Percentiles rank a stretch among this genome's conserved stretches.
Conservation (phyloP, 2,113 vertebrate species). For the Python bivittatus region DNA sequence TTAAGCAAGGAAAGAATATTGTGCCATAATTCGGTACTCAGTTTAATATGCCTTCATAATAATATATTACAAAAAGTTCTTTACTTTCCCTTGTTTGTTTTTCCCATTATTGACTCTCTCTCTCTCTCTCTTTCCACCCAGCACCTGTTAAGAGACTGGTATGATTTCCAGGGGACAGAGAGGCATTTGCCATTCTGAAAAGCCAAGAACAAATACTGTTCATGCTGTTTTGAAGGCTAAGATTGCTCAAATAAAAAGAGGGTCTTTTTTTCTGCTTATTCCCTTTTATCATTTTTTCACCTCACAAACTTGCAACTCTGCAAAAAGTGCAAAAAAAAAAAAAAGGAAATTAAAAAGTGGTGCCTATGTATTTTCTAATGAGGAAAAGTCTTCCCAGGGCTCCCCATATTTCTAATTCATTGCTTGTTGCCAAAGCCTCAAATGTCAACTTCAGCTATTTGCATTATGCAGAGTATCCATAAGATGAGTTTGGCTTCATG, state of each 20-base stretch:
- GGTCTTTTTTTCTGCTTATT: not conserved
- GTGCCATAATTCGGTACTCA: not conserved
- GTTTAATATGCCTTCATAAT: not conserved
- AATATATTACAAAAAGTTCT: not conserved
- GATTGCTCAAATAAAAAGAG: not conserved
- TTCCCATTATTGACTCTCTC: not conserved
- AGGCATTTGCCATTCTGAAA: not conserved
- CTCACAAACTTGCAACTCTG: conserved; percentile 10
- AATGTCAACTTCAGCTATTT: conserved; percentile 13
- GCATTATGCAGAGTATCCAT: conserved; percentile 10
- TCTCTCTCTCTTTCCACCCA: not conserved
- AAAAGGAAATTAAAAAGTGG: not conserved
- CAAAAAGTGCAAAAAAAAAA: not conserved
- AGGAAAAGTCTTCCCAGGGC: not conserved
- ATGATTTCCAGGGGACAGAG: conserved; percentile 11
- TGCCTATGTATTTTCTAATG: not conserved
- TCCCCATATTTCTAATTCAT: not conserved
- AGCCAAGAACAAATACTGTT: not conserved
- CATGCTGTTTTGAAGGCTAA: not conserved
- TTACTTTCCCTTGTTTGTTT: not conserved
- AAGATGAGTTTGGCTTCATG: conserved; percentile 13
- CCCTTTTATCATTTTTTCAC: not conserved
- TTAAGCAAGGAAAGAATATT: not conserved
- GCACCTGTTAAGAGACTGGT: not conserved
- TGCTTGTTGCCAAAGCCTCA: conserved; percentile 3